These are phyloP conservation scores for Lissonota sp. DNA, from an alignment of 2,888 invertebrate genomes.

Conservation along the genomic window DNA sequence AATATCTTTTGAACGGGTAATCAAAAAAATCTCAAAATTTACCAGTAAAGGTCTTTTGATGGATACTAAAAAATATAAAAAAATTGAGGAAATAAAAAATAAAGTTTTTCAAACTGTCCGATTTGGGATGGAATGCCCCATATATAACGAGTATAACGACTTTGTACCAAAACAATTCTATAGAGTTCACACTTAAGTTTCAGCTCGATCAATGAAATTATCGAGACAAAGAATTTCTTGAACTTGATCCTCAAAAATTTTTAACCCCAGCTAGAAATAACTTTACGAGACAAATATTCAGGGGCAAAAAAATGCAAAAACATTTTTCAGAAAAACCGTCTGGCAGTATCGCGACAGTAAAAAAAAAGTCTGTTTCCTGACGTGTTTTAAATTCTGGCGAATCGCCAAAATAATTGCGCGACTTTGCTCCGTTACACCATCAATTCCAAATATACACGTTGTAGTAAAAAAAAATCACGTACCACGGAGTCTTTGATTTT, in stretches of 20 bases:
- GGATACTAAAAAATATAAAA: no score
- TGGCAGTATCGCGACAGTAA: slow-evolving; percentile 1
- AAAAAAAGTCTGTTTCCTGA: background rate
- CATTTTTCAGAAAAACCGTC: slow-evolving; percentile 15
- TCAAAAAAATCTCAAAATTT: no score
- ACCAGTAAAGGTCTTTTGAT: no score
- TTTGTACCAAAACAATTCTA: no score
- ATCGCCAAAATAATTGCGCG: slow-evolving; percentile 63
- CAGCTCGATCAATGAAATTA: background rate
- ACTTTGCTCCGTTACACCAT: slow-evolving; percentile 13
- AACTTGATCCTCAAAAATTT: slow-evolving; percentile 14
- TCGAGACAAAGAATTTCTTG: background rate
- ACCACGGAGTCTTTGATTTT: no score
- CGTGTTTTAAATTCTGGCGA: slow-evolving; percentile 47
- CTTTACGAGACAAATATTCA: slow-evolving; percentile 8
- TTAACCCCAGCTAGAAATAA: background rate
- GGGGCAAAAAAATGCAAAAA: background rate
- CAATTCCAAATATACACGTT: background rate
- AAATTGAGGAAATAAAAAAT: no score
- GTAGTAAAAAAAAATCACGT: no score
- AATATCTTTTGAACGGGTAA: no score
- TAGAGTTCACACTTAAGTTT: no score
- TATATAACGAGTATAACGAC: no score
- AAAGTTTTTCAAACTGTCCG: no score
- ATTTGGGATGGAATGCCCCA: no score